Base-by-base conservation (phyloP, 1,140 invertebrate genomes). In the Meloidogyne chitwoodi region DNA sequence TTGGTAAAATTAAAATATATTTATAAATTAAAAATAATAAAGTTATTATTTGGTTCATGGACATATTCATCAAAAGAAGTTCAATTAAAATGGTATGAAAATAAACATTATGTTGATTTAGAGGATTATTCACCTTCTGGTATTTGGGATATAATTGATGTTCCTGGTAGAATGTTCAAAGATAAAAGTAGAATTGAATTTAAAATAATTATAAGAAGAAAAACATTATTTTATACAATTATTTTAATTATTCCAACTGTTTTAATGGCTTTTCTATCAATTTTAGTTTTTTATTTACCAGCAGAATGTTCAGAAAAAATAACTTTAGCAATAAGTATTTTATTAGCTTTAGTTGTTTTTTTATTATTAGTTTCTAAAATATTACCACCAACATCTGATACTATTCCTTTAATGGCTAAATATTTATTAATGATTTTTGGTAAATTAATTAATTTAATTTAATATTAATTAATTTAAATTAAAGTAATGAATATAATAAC, bases 151-250 rank as follows among this genome's bases (percentile, higher is more conserved):
- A 95, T 99, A 69, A 95, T 99, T 41, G 94, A 94, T 89, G 95
- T 95, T 75, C 96, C 96, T 0, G 94, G 93, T 14, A 94, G 93
- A 85, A 66, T 86, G 11, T 79, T 80, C 16, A 79, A 80, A 31
- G 75, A 86, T 29, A 70, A 83, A 68, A 78, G 79, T 27, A 63
- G 83, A 68, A 86, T 86, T 38, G 85, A 81, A 71, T 86, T 86
- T 68, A 84, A 84, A 73, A 83, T 86, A n/a, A 48, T 81, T 61
- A 86, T 86, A 90, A 95, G 80, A 29, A 69, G 67, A 71, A 99
- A 99, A 88, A 98, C 96, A 1, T 90, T 99, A 14, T 99, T 99
- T 90, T 99, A 99, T 89, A 98, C 96, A 1, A 95, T 99, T 77
- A 80, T 99, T 88, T 92, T 99, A 87, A 97, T 99, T 83, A 91